phyloP scores from a whole-genome alignment of 2,113 vertebrate genomes.

The Calonectris borealis region DNA sequence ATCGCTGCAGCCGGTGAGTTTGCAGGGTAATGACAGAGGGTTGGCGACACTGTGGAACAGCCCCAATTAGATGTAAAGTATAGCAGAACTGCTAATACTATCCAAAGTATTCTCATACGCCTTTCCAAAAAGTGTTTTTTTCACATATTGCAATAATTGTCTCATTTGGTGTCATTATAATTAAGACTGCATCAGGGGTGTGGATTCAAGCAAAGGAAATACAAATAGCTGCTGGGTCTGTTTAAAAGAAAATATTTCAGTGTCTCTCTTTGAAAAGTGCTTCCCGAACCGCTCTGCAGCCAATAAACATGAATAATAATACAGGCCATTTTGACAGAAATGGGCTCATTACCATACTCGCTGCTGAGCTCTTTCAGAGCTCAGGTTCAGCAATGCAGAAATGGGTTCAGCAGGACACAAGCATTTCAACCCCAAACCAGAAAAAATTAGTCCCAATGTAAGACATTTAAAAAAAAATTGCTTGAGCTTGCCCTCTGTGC shows the following conservation, averaged over 20 bases:
- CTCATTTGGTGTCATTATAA: slow-evolving; percentile 41
- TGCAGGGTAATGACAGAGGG: slow-evolving; percentile 72
- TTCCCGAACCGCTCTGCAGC: slow-evolving; percentile 49
- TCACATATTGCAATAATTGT: neutral
- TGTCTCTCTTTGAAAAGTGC: slow-evolving; percentile 42
- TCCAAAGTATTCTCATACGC: neutral
- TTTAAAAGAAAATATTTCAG: slow-evolving; percentile 55
- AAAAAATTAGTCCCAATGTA: neutral
- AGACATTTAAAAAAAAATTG: neutral
- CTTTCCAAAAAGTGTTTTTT: slow-evolving; percentile 23
- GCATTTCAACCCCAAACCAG: slow-evolving; percentile 2
- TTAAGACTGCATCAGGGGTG: slow-evolving; percentile 9
- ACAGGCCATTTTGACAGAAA: slow-evolving; percentile 52
- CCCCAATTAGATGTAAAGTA: slow-evolving; percentile 59
- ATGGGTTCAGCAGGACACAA: slow-evolving; percentile 24
- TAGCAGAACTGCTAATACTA: slow-evolving; percentile 3
- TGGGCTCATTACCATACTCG: slow-evolving; percentile 41
- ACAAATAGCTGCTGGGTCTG: slow-evolving; percentile 53
- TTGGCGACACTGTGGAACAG: slow-evolving; percentile 78
- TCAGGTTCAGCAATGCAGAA: slow-evolving; percentile 6
- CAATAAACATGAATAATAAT: slow-evolving; percentile 68
- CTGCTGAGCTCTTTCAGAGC: slow-evolving; percentile 31
- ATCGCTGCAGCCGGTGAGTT: slow-evolving; percentile 17
- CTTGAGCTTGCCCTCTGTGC: neutral
- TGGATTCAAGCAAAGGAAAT: slow-evolving; percentile 25